phyloP scores from a whole-genome alignment of 2,888 invertebrate species.

The Apomyelois bistriatella region DNA sequence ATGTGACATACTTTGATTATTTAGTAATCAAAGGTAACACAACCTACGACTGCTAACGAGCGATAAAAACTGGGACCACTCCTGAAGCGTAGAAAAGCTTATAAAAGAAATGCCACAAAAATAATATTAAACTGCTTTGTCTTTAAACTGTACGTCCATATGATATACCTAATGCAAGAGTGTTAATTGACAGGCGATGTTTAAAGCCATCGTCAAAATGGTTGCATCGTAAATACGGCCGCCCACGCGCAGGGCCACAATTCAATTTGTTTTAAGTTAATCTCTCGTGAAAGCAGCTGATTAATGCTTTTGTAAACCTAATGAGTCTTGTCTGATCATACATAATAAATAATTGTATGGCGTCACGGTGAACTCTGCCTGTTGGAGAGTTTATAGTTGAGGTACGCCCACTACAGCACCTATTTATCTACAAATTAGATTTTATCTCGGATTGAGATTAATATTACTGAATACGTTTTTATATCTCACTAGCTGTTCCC shows the following conservation, averaged over 20 bases:
- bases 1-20: no score
- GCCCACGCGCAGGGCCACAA: conserved; percentile 46
- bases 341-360: conserved; percentile 55
- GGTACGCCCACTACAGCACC: conserved; percentile 35
- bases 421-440: conserved; percentile 25
- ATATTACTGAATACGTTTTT: neutral
- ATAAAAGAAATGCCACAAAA: no score
- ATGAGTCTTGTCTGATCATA: conserved; percentile 60
- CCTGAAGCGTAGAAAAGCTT: no score
- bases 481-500: no score
- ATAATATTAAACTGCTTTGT: neutral
- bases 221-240: conserved; percentile 51
- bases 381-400: conserved; percentile 19
- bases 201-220: conserved; percentile 11
- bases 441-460: conserved; percentile 5
- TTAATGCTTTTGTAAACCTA: conserved; percentile 65
- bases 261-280: conserved; percentile 71
- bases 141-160: conserved; percentile 13
- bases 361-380: conserved; percentile 32
- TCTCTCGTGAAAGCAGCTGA: conserved; percentile 60
- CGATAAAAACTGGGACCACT: no score
- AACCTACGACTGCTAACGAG: no score
- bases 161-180: conserved; percentile 41
- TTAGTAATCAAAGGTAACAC: no score
- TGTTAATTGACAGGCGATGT: conserved; percentile 54